These are phyloP conservation scores for Dicyrtoma fusca DNA, from an alignment of 2,888 invertebrate species.

Conservation along the genomic window DNA sequence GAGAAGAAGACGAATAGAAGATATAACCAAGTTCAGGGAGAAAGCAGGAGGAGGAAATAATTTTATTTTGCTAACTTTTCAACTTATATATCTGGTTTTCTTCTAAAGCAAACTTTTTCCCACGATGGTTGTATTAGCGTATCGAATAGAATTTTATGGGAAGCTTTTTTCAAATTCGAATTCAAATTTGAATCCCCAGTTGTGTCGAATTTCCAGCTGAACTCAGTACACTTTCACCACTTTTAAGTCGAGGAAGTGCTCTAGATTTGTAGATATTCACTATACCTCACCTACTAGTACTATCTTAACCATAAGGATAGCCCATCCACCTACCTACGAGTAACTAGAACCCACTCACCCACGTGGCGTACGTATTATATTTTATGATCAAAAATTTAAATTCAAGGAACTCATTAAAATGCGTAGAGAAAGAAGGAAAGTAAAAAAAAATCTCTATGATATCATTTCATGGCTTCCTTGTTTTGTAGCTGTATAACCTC, in stretches of 20 bases:
- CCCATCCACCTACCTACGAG: neutral
- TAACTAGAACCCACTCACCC: neutral
- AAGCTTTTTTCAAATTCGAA: too few relatives aligned
- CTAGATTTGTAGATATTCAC: too few relatives aligned
- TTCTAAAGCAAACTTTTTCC: too few relatives aligned
- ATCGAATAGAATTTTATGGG: too few relatives aligned
- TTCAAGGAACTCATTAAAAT: constrained; percentile 35
- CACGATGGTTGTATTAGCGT: too few relatives aligned
- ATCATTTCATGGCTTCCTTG: neutral
- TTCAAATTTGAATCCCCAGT: too few relatives aligned
- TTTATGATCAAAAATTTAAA: constrained; percentile 31
- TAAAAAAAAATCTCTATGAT: constrained; percentile 13
- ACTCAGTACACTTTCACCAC: too few relatives aligned
- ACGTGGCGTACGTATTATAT: constrained; percentile 2
- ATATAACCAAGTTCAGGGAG: neutral
- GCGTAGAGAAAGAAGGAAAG: constrained; percentile 21
- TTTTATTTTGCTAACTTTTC: neutral
- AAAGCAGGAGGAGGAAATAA: neutral
- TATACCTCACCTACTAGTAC: too few relatives aligned
- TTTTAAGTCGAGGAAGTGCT: too few relatives aligned
- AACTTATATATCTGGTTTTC: too few relatives aligned
- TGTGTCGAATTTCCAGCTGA: too few relatives aligned
- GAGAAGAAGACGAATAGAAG: neutral
- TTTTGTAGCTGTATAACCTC: neutral
- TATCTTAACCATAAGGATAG: too few relatives aligned